phyloP scores from a whole-genome alignment of 2,797 vertebrate genomes.

The Loriculus beryllinus region DNA sequence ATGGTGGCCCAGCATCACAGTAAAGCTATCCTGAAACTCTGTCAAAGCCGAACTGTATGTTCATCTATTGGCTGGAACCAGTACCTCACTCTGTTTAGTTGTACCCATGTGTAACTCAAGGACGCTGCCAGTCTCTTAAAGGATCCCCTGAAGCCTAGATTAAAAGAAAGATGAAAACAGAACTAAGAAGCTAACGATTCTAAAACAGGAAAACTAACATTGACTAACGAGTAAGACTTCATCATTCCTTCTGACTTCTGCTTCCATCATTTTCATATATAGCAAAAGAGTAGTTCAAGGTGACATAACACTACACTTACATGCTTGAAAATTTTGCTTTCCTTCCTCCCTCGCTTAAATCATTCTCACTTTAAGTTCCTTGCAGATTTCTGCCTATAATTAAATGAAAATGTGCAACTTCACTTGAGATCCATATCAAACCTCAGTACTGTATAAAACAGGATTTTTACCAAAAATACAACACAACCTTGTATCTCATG shows the following conservation, averaged over 20 bases:
- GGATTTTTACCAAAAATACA: neutral
- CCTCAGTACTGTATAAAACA: neutral
- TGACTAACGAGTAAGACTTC: neutral
- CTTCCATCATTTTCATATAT: neutral
- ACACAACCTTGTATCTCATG: neutral
- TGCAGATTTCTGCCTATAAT: neutral
- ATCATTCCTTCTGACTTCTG: neutral
- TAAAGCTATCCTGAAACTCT: neutral
- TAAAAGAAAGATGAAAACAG: neutral
- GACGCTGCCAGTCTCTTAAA: neutral
- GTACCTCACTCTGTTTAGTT: neutral
- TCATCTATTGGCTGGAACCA: neutral
- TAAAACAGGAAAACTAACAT: neutral
- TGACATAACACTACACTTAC: neutral
- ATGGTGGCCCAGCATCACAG: neutral
- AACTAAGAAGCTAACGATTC: neutral
- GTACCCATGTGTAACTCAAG: fast-evolving
- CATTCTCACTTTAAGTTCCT: neutral
- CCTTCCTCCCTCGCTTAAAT: neutral
- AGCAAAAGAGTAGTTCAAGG: neutral
- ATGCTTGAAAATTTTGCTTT: neutral
- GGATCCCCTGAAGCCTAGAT: neutral
- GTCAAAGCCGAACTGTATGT: neutral
- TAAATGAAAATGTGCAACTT: neutral
- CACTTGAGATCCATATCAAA: neutral